Evolutionary conservation across 2,113 vertebrate species (phyloP).

Genomic region (Strix aluco): DNA sequence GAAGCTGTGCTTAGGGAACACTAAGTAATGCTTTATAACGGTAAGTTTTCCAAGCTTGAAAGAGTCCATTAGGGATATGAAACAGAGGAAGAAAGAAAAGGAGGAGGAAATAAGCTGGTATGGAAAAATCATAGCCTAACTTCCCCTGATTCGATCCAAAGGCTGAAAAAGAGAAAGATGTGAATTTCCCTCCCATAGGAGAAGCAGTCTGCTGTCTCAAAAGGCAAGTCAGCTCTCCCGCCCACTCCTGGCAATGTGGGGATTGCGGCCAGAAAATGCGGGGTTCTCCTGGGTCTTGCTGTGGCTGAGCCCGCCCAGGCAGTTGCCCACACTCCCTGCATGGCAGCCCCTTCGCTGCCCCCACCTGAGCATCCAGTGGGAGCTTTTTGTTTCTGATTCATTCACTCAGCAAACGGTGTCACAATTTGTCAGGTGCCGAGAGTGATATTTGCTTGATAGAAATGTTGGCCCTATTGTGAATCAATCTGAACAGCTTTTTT

Average conservation of each 20-base stretch:
- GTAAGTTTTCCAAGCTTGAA: background rate
- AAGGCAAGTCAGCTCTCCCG: background rate
- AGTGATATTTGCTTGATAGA: slow-evolving; percentile 55
- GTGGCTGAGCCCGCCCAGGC: fast-evolving
- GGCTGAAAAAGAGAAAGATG: background rate
- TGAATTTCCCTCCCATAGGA: background rate
- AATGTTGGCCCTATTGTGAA: slow-evolving; percentile 61
- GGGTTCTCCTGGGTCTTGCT: background rate
- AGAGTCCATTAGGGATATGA: background rate
- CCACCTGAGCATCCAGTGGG: fast-evolving
- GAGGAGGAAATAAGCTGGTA: background rate
- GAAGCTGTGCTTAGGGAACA: background rate
- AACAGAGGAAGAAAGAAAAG: background rate
- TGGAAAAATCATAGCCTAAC: background rate
- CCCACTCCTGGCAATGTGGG: background rate
- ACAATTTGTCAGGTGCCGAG: slow-evolving; percentile 49
- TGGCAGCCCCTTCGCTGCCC: background rate
- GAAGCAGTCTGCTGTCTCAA: background rate
- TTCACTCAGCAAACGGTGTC: background rate
- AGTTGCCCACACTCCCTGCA: fast-evolving
- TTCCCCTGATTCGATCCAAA: fast-evolving
- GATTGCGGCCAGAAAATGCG: fast-evolving
- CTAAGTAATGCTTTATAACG: background rate
- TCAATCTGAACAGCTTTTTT: slow-evolving; percentile 61
- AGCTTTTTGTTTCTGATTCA: slow-evolving; percentile 45